Evolutionary conservation across 1,140 invertebrate genomes (phyloP).

Genomic region (Brachionus koreanus): DNA sequence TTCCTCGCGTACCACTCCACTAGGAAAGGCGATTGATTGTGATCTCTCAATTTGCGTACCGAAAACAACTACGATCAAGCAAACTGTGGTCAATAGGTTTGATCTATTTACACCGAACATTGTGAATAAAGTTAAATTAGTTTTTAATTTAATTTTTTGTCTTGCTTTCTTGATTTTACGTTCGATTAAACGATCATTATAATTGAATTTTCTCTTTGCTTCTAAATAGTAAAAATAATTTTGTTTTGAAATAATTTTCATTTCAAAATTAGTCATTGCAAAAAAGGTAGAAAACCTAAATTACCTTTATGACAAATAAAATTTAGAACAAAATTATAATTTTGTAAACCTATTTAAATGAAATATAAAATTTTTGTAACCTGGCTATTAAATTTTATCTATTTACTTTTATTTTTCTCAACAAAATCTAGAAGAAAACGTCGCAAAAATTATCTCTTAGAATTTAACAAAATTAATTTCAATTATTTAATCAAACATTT

Average conservation of each 20-base stretch:
- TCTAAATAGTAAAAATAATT: background rate
- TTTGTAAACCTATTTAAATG: background rate
- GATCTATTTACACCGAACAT: constrained; percentile 10
- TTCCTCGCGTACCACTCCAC: background rate
- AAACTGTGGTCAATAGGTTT: background rate
- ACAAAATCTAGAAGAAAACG: background rate
- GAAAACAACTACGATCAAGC: background rate
- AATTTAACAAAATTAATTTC: background rate
- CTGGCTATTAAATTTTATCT: background rate
- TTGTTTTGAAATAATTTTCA: background rate
- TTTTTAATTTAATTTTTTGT: background rate
- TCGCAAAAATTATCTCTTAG: background rate
- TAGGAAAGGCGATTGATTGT: background rate
- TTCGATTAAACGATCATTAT: constrained; percentile 2
- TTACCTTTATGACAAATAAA: constrained; percentile 37
- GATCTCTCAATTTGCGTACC: background rate
- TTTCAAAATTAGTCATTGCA: background rate
- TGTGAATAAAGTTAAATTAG: background rate
- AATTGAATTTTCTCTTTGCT: background rate
- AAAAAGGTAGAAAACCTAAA: background rate
- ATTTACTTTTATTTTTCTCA: background rate
- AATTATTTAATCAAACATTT: background rate
- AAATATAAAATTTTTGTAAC: background rate
- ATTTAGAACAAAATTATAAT: constrained; percentile 41
- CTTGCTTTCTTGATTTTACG: background rate